Base-by-base conservation (phyloP, 2,797 vertebrate species). In the Hypotaenidia okinawae region DNA sequence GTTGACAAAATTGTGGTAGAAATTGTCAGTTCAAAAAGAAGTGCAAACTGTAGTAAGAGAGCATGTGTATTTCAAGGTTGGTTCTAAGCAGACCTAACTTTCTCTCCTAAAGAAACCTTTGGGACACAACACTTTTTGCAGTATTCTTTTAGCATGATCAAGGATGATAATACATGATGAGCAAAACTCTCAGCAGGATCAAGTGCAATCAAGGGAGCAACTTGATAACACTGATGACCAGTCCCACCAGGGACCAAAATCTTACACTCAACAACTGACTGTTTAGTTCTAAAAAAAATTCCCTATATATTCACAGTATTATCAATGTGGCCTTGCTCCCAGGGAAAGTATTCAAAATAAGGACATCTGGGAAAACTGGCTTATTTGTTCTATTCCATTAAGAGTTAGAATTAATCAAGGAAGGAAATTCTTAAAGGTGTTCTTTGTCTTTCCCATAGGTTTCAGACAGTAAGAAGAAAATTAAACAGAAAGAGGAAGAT, bases 331-430 rank as follows among this genome's bases (percentile, higher is more conserved):
- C 10, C 85, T 82, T 88, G 8, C 27, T 93, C 43, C 47, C 28
- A 54, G n/a, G 14, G 43, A 90, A 87, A 68, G 6, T 72, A 91
- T 30, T 24, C 43, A 83, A 94, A 91, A 83, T 43, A 25, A 43
- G 7, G 35, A 25, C 66, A 54, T 28, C 33, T 87, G 86, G 84
- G 77, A 91, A 92, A 94, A 52, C 37, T 64, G 70, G 2, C 33
- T 90, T 16, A 78, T 94, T 87, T 8, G 1, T 90, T 87, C 22
- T 59, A 58, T 27, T 37, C 28, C 0, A 1, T 66, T 59, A 80
- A 68, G 77, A 75, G 18, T 28, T 72, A 89, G 37, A 93, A 88
- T 96, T 95, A 89, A 95, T 92, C 59, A 95, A 92, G 64, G 61
- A 85, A 92, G 47, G 28, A 82, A 83, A 78, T 67, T 89, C 82